A percentile compares a stretch with the other conserved stretches of the same genome.
Conservation (phyloP, 2,113 vertebrate species). For the Heterotilapia buettikoferi region DNA sequence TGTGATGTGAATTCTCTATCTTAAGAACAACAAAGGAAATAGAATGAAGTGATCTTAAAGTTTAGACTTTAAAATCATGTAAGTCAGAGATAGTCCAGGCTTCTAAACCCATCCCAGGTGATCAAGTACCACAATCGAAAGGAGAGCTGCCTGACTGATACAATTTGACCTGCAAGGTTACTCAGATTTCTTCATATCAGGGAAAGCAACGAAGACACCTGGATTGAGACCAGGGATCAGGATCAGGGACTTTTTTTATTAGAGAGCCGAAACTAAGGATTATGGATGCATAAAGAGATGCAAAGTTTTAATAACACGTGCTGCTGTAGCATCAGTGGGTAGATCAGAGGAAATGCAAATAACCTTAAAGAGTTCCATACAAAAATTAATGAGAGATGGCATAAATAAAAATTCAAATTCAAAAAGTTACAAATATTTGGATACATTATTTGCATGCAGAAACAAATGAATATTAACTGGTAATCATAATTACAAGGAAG, state of each 20-base stretch:
- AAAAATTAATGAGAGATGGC: neutral
- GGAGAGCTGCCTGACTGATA: fast-evolving
- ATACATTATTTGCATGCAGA: neutral
- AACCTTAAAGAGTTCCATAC: fast-evolving
- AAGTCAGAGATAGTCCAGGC: neutral
- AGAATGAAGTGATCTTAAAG: fast-evolving
- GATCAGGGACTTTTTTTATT: neutral
- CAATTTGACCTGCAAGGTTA: neutral
- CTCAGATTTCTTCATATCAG: neutral
- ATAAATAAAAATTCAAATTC: fast-evolving
- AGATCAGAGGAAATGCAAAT: neutral
- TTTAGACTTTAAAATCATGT: fast-evolving
- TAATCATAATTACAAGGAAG: neutral
- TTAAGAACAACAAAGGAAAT: neutral
- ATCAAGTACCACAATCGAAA: fast-evolving
- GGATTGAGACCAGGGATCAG: neutral
- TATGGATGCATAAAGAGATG: neutral
- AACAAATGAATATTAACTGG: neutral
- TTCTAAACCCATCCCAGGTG: neutral
- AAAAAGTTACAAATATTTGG: neutral
- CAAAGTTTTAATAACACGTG: neutral
- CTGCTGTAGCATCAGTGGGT: neutral
- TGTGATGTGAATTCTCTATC: neutral
- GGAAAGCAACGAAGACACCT: neutral
- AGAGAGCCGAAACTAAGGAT: fast-evolving